Evolutionary conservation across 92 coral and sea anemone species (phyloP).

Genomic region (Umimayanthus chanpuru): DNA sequence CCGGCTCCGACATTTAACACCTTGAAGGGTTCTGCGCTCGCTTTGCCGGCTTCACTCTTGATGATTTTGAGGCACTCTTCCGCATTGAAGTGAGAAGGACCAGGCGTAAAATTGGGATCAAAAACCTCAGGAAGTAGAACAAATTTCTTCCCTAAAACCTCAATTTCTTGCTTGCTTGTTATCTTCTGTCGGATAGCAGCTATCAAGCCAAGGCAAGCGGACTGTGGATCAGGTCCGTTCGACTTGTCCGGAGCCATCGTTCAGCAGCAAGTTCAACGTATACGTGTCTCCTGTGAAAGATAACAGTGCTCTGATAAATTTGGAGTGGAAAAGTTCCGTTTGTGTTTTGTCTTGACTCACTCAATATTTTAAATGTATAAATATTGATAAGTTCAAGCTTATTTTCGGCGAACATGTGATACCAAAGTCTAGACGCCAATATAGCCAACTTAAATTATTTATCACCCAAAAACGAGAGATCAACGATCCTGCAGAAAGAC

Average conservation of each 20-base stretch:
- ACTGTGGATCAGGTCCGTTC: conserved; percentile 22
- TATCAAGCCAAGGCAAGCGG: conserved; percentile 40
- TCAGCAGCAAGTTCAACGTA: not conserved
- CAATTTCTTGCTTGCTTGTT: conserved; percentile 49
- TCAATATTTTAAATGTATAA: conserved; percentile 10
- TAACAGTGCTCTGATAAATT: not conserved
- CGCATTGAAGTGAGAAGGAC: conserved; percentile 44
- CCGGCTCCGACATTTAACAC: conserved; percentile 68
- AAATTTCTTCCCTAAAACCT: conserved; percentile 53
- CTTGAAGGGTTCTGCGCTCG: conserved; percentile 32
- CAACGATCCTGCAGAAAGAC: not conserved
- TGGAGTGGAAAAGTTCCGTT: not conserved
- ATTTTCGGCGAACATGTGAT: not conserved
- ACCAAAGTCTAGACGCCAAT: conserved; percentile 41
- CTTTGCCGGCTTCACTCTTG: conserved; percentile 36
- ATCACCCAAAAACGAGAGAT: not conserved
- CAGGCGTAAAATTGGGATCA: conserved; percentile 53
- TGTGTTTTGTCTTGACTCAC: conserved; percentile 8
- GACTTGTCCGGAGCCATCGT: conserved; percentile 34
- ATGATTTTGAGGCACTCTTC: conserved; percentile 43
- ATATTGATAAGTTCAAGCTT: conserved; percentile 10
- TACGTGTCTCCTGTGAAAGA: conserved; percentile 13
- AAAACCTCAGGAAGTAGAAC: conserved; percentile 63
- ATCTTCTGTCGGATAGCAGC: conserved; percentile 54
- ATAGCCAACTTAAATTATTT: conserved; percentile 1